Base-by-base conservation (phyloP, 2,113 vertebrate species). In the Lanius ludovicianus region DNA sequence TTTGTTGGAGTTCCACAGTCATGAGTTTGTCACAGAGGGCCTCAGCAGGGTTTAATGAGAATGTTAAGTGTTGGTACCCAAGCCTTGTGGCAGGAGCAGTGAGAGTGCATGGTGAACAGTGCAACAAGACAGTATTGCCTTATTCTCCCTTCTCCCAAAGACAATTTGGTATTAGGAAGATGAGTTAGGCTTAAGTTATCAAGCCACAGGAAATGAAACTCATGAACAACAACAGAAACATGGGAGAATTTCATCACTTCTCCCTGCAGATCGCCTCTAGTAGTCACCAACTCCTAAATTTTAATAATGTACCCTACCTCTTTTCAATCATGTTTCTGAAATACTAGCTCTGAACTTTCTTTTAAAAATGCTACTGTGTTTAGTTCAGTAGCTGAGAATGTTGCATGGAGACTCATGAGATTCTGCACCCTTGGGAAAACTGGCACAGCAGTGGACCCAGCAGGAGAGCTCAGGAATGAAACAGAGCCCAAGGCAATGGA, bases 231-330 rank as follows among this genome's bases (percentile, higher is more conserved):
- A 82, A 73, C 8, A 94, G 83, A 64, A 86, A 37, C 19, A 37
- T 0, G 3, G 28, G 21, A 89, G n/a, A 91, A 86, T 30, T 84
- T 73, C 44, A 76, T 33, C 53, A 53, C 41, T 52, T 74, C 10
- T 77, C 37, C 15, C 27, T n/a, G 4, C 3, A 60, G 27, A 76
- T 20, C 0, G 0, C 28, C 41, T n/a, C 56, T 8, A 71, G 33
- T 24, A 90, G 25, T 20, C 44, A 64, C 35, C 19, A 74, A 2
- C 37, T 64, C 49, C 20, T 33, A 4, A n/a, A 22, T 41, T 69
- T 80, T 57, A 65, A 35, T 60, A 52, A 80, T 0, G 3, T 15
- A 41, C 1, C 7, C 25, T 19, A 41, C 6, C 46, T 69, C 67
- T 37, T 76, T 69, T 37, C 41, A 57, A 46, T 20, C 12, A 13